Evolutionary conservation across 2,797 vertebrate species (phyloP), one percentile per base, ranked within the genome.

Genomic region (Leuciscus waleckii): DNA sequence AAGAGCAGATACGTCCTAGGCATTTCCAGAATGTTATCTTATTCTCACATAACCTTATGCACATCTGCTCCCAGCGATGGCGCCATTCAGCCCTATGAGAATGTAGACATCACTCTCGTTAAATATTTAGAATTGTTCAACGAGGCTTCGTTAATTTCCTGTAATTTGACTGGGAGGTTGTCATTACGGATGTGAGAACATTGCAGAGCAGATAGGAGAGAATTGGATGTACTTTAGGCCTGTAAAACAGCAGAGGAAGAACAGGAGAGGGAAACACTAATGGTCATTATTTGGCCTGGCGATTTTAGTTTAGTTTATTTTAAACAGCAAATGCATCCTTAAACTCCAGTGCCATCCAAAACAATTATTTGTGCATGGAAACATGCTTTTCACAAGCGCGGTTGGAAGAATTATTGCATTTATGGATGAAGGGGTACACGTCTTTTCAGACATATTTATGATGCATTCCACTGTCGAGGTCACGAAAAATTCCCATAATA

Each of bases 11-110:
- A 56, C 19, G 8, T 82, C 32, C 67, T 74, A 43, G 79, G 37
- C 37, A 81, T 85, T 82, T 61, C 76, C 54, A 86, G 43, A 88
- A 88, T 83, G 75, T 82, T 85, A 88, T 88, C 85, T 81, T 73
- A 74, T 75, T 81, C 71, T 65, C 32, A 51, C 61, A 84, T 78
- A 87, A 85, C 83, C 79, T 65, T 79, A 51, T 7, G 39, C 65
- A 76, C 84, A 75, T 32, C 51, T 65, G 63, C 70, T 84, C 10
- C 65, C 49, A 82, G 54, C n/a, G 35, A 83, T 68, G 69, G 80
- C 39, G 26, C 19, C 39, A 83, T 87, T 84, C 79, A 81, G 58
- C 49, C 19, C 49, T 54, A 75, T 29, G 14, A 84, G 75, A 37
- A 71, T 84, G 67, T n/a, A 70, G 65, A 78, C 75, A 85, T 85